Conservation (phyloP, 1,140 invertebrate species). For the Reticulitermes speratus region DNA sequence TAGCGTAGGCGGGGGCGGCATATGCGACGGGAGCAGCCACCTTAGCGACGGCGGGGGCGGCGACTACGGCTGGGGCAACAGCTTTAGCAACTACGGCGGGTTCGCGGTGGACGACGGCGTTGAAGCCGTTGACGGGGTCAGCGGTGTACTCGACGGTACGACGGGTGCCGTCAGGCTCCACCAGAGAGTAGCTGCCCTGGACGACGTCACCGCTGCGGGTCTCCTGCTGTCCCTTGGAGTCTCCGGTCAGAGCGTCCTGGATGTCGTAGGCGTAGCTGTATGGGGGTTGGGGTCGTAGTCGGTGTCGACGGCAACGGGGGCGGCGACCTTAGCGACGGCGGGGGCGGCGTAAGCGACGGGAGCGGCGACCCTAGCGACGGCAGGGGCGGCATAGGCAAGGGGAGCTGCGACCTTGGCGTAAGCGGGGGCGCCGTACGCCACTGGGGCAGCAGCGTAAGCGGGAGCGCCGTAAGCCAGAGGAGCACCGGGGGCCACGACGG, state of each 20-base stretch:
- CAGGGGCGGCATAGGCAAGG: slow-evolving; percentile 36
- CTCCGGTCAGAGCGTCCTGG: slow-evolving; percentile 41
- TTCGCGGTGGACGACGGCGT: slow-evolving; percentile 39
- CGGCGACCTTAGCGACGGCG: slow-evolving; percentile 35
- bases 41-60: slow-evolving; percentile 23
- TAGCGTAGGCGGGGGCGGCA: slow-evolving; percentile 24
- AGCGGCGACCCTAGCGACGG: slow-evolving; percentile 36
- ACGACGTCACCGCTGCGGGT: slow-evolving; percentile 36
- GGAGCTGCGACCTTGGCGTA: not conserved
- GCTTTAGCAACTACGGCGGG: slow-evolving; percentile 28
- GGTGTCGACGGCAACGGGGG: slow-evolving; percentile 39
- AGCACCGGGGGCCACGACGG: slow-evolving; percentile 34
- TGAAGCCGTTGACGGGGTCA: slow-evolving; percentile 42
- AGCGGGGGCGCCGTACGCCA: slow-evolving; percentile 23
- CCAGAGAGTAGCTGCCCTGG: slow-evolving; percentile 36
- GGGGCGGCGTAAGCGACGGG: slow-evolving; percentile 37
- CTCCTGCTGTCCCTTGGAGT: slow-evolving; percentile 39
- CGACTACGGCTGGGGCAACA: not conserved
- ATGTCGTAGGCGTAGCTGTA: slow-evolving; percentile 37
- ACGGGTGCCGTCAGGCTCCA: slow-evolving; percentile 40
- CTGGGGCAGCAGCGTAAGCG: slow-evolving; percentile 15
- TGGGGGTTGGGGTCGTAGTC: slow-evolving; percentile 37
- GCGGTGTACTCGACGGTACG: slow-evolving; percentile 42
- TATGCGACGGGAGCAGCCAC: slow-evolving; percentile 22
- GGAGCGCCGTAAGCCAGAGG: slow-evolving; percentile 31